Evolutionary conservation across 2,113 vertebrate genomes (phyloP), one percentile per base, ranked within the genome.

Genomic region (Solea solea): DNA sequence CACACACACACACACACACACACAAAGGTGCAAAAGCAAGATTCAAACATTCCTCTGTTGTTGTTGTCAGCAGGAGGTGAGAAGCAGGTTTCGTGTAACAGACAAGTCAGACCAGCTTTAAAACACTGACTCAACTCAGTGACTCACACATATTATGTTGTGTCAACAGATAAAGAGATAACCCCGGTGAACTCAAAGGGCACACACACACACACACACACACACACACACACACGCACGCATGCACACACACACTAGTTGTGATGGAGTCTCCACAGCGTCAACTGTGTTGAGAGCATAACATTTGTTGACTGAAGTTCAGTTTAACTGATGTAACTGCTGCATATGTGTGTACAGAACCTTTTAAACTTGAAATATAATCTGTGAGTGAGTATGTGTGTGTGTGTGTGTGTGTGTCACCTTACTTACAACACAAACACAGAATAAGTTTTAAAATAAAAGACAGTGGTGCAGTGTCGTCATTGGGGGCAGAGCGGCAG

Each of bases 151-250:
- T 8, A 13, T 65, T 55, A 57, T 85, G 80, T 85, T 91, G 68
- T 89, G 87, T 84, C 84, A 91, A 91, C 81, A 91, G 81, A 88
- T 62, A 25, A 41, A 71, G 69, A 67, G 71, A 86, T 78, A 83
- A 69, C 28, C 34, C 64, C 66, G 44, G 64, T 66, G 40, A 81
- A 69, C 68, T 64, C 42, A 42, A 34, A 66, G 53, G 52, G 64
- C 6, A 50, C 41, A 46, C 44, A 46, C 8, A 48, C 8, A 53
- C 14, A 69, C 54, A 65, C 16, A 48, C 34, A 64, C 39, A 50
- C 56, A 72, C 46, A 46, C 12, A 46, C 45, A 46, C 45, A 46
- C 44, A 46, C 8, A 48, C 8, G 50, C 14, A 69, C 54, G 63
- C 16, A 48, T 25, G 60, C 39, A 50, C 56, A 72, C 46, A 46